Conservation (phyloP, 2,888 invertebrate species). For the Tinea semifulvella region DNA sequence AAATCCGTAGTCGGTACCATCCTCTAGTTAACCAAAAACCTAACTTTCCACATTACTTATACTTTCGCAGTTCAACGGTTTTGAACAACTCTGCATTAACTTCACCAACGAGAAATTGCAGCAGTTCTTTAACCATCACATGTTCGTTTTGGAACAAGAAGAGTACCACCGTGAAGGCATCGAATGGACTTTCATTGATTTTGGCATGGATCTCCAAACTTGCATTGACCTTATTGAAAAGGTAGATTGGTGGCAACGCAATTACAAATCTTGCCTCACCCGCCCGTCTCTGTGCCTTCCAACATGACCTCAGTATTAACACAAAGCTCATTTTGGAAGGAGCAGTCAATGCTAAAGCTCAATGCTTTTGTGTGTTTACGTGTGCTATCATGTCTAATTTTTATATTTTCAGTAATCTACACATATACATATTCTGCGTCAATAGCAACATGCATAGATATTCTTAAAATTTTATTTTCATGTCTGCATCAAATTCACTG, state of each 20-base stretch:
- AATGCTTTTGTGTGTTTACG: slow-evolving; percentile 31
- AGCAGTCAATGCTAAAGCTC: slow-evolving; percentile 46
- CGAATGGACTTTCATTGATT: slow-evolving; percentile 93
- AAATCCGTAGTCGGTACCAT: slow-evolving; percentile 39
- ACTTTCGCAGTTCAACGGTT: slow-evolving; percentile 82
- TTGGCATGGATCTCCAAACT: slow-evolving; percentile 89
- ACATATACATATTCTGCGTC: slow-evolving; percentile 25
- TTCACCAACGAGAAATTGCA: slow-evolving; percentile 94
- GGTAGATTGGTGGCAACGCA: slow-evolving; percentile 69
- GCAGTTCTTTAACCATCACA: slow-evolving; percentile 95
- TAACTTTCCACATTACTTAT: slow-evolving; percentile 47
- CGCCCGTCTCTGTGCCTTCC: slow-evolving; percentile 34
- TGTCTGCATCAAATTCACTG: slow-evolving; percentile 24
- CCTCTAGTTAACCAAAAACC: slow-evolving; percentile 33
- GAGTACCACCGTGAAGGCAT: slow-evolving; percentile 92
- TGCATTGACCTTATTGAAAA: slow-evolving; percentile 84
- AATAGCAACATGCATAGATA: slow-evolving; percentile 27
- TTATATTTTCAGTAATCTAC: slow-evolving; percentile 16
- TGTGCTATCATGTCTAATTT: slow-evolving; percentile 28
- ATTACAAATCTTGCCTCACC: slow-evolving; percentile 60
- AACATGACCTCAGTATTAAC: slow-evolving; percentile 26
- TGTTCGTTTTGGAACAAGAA: slow-evolving; percentile 94
- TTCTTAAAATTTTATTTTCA: slow-evolving; percentile 28
- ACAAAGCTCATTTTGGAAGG: slow-evolving; percentile 36
- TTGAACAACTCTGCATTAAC: slow-evolving; percentile 94